Conservation (phyloP, 2,113 vertebrate genomes). For the Sciurus niger region DNA sequence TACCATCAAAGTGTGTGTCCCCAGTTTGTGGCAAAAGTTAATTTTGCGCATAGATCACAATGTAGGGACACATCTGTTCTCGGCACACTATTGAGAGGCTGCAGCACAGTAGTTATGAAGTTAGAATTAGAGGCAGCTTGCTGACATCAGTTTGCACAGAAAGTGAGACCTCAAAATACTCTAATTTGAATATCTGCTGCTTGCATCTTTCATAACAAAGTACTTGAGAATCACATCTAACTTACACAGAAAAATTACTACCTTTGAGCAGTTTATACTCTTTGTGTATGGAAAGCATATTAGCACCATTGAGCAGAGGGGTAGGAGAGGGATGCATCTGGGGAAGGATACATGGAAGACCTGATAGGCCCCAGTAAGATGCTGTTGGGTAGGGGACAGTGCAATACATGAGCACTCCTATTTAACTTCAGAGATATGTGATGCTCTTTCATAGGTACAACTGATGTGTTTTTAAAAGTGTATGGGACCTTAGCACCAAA, state of each 20-base stretch:
- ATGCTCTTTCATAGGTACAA: neutral
- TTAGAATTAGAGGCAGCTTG: neutral
- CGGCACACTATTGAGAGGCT: neutral
- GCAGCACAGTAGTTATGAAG: neutral
- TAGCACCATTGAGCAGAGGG: neutral
- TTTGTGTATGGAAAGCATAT: neutral
- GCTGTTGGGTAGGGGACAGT: rapidly evolving
- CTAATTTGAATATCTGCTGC: neutral
- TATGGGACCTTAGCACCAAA: neutral
- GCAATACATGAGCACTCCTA: neutral
- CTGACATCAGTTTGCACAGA: neutral
- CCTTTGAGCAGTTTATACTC: neutral
- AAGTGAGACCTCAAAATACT: neutral
- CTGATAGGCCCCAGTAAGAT: neutral
- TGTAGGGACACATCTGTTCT: neutral
- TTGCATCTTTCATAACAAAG: conserved; percentile 33
- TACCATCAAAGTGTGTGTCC: neutral
- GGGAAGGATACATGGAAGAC: neutral
- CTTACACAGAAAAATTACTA: neutral
- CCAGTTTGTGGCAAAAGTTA: neutral
- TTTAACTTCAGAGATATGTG: neutral
- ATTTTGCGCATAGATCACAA: neutral
- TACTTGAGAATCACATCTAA: neutral
- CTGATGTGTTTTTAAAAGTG: neutral
- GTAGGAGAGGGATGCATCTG: neutral